These are phyloP conservation scores for Oryctes rhinoceros DNA, from an alignment of 1,140 invertebrate genomes.

Conservation along the genomic window DNA sequence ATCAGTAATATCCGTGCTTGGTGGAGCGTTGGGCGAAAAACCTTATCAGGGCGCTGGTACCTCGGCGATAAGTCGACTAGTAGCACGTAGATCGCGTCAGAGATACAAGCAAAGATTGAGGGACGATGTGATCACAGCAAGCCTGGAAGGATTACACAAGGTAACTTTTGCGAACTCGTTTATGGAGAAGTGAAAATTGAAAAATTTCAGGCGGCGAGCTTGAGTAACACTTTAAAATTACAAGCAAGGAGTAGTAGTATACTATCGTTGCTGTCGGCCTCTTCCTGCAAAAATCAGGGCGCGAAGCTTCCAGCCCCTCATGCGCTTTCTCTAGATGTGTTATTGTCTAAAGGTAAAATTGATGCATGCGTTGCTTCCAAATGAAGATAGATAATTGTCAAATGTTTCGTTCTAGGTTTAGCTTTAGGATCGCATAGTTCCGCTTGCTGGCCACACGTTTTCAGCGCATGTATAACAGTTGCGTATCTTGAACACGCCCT, in stretches of 20 bases:
- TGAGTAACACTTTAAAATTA: slow-evolving; percentile 78
- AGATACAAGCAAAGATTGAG: slow-evolving; percentile 68
- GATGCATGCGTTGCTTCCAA: not conserved
- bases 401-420: slow-evolving; percentile 69
- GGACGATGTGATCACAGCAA: slow-evolving; percentile 80
- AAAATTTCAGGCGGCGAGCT: slow-evolving; percentile 69
- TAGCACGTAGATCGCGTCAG: slow-evolving; percentile 61
- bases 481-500: slow-evolving; percentile 88
- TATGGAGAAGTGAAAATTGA: not conserved
- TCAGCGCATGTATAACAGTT: slow-evolving; percentile 89
- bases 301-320: slow-evolving; percentile 83
- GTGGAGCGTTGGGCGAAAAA: slow-evolving; percentile 75
- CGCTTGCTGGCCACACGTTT: slow-evolving; percentile 93
- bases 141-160: slow-evolving; percentile 89
- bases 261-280: slow-evolving; percentile 79
- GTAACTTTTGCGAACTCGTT: slow-evolving; percentile 61
- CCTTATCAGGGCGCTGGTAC: slow-evolving; percentile 63
- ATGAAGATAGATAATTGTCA: slow-evolving; percentile 1
- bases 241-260: slow-evolving; percentile 87
- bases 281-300: slow-evolving; percentile 75
- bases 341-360: slow-evolving; percentile 65
- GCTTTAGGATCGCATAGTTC: slow-evolving; percentile 90
- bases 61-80: slow-evolving; percentile 57
- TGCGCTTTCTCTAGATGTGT: slow-evolving; percentile 88
- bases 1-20: slow-evolving; percentile 87